Evolutionary conservation across 2,113 vertebrate genomes (phyloP), one percentile per base, ranked within the genome.

Genomic region (Chelonoidis abingdonii): DNA sequence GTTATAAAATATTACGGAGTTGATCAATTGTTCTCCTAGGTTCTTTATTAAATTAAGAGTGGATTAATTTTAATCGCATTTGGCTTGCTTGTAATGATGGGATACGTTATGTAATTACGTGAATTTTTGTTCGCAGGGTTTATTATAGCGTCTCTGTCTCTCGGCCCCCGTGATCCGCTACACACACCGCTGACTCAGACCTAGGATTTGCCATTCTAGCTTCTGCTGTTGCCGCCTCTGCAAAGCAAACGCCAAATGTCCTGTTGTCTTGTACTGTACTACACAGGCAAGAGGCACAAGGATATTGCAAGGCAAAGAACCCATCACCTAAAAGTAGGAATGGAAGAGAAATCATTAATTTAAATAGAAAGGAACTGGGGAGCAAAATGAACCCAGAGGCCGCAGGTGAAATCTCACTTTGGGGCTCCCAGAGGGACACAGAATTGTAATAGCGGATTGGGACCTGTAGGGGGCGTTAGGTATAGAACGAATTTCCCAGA

Each of bases 401-500:
- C 27, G 57, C 83, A 52, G 13, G 89, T 86, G 56, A 53, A 87
- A 44, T 38, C 11, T n/a, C 41, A 21, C 25, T 27, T 24, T 76
- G 14, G 80, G 56, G 44, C 44, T 53, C 31, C 41, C 21, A 47
- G 57, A 14, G 53, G 89, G 69, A 54, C 83, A 6, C 50, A 52
- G 24, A 9, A 35, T 78, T 94, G 98, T 95, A 86, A 91, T 95
- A 84, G 25, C 80, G 7, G 59, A 94, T 22, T 69, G 89, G 85
- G 78, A 41, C 97, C 98, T 98, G 96, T 93, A 98, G 97, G 96
- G 97, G 95, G 97, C 95, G 80, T 90, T 22, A 54, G 87, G 47
- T 57, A 87, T 84, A 88, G 56, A 24, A 53, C 80, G 80, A 94
- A 94, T 85, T 92, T 87, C 24, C 16, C 6, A 10, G 44, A 54